These are phyloP conservation scores for Rousettus leschenaultii DNA, from an alignment of 2,113 vertebrate genomes.

Conservation along the genomic window DNA sequence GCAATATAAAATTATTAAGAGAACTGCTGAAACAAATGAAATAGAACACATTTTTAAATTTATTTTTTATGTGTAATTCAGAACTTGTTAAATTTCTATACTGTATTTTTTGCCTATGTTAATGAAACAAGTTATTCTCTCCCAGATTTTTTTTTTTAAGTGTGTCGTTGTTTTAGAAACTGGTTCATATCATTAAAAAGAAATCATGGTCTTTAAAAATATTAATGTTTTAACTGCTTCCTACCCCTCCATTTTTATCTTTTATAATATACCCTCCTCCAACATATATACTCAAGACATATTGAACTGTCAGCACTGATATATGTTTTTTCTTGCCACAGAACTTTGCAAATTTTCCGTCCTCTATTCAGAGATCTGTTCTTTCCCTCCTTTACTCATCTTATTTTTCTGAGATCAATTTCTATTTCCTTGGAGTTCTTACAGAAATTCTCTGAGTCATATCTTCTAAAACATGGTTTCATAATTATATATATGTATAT, in stretches of 20 bases:
- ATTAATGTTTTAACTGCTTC: not conserved
- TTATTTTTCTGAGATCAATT: not conserved
- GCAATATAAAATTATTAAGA: not conserved
- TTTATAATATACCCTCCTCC: rapidly evolving
- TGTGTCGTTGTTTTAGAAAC: not conserved
- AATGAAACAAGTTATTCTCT: not conserved
- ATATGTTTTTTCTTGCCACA: not conserved
- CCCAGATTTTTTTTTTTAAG: too few species aligned
- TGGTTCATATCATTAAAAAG: not conserved
- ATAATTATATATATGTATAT: too few species aligned
- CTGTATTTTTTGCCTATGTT: not conserved
- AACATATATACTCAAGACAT: not conserved
- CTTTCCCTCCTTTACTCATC: not conserved
- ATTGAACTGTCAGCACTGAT: not conserved
- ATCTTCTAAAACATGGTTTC: not conserved
- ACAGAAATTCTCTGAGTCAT: not conserved
- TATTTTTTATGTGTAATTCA: not conserved
- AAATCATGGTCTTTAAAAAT: not conserved
- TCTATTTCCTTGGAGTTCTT: not conserved
- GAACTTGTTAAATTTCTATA: not conserved
- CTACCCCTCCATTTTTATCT: not conserved
- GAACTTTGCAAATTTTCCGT: not conserved
- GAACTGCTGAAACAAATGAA: not conserved
- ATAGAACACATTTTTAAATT: not conserved
- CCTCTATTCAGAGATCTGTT: not conserved